Conservation (phyloP, 2,888 invertebrate species). For the Dryocosmus kuriphilus region DNA sequence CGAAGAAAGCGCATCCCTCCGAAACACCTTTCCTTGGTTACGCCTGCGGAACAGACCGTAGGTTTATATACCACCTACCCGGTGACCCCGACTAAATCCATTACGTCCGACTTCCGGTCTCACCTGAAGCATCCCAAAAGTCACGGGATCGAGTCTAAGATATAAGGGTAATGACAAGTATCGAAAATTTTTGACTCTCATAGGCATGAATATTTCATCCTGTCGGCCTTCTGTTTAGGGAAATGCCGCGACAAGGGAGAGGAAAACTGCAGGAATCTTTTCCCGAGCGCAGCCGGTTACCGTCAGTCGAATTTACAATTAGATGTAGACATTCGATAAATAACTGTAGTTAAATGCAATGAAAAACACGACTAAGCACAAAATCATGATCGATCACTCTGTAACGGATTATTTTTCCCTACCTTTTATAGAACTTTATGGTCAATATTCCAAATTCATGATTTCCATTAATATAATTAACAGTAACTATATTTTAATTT, state of each 20-base stretch:
- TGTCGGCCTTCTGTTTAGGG: neutral
- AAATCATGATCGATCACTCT: no score
- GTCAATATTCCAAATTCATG: no score
- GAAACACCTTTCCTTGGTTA: constrained; percentile 50
- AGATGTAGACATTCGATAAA: no score
- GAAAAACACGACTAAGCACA: no score
- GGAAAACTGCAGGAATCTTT: no score
- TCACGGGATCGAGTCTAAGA: constrained; percentile 10
- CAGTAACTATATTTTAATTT: no score
- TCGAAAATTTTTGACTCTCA: constrained; percentile 8
- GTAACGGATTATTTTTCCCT: no score
- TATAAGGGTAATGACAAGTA: neutral
- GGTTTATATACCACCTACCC: constrained; percentile 44
- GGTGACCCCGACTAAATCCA: constrained; percentile 58
- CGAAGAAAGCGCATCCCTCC: constrained; percentile 54
- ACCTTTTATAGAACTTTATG: no score
- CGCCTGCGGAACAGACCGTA: constrained; percentile 47
- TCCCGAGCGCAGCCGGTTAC: no score
- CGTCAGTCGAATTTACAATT: neutral
- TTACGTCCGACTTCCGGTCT: constrained; percentile 64
- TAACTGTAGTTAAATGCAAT: no score
- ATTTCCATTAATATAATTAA: no score
- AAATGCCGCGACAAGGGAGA: no score
- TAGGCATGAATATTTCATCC: neutral
- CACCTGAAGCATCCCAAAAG: constrained; percentile 16